Conservation (phyloP, 2,888 invertebrate genomes). For the Ochropleura plecta region DNA sequence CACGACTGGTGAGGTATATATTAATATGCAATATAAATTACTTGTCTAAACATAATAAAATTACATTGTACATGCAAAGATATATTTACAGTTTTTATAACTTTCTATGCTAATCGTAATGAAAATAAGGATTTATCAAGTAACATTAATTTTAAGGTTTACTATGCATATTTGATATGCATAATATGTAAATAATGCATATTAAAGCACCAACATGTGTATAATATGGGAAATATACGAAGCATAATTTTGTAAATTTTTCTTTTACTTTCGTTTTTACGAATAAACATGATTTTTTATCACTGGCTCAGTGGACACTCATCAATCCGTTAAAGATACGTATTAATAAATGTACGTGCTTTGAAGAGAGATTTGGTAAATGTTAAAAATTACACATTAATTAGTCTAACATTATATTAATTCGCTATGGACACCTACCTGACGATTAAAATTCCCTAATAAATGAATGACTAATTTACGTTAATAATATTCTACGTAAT, state of each 20-base stretch:
- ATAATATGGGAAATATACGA: conserved; percentile 73
- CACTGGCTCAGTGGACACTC: conserved; percentile 52
- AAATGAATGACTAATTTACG: conserved; percentile 80
- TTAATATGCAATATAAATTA: conserved; percentile 73
- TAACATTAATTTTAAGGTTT: conserved; percentile 76
- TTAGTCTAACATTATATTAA: conserved; percentile 79
- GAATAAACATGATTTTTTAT: conserved; percentile 55
- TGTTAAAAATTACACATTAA: conserved; percentile 79
- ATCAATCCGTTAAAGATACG: conserved; percentile 59
- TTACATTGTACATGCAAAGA: conserved; percentile 78
- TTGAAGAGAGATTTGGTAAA: conserved; percentile 87
- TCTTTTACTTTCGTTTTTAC: conserved; percentile 46
- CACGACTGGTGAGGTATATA: conserved; percentile 70
- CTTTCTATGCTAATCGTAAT: conserved; percentile 70
- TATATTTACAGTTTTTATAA: conserved; percentile 81
- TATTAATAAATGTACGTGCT: conserved; percentile 71
- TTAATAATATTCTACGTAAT: conserved; percentile 78
- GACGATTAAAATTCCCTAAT: conserved; percentile 84
- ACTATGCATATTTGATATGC: conserved; percentile 81
- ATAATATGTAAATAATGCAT: conserved; percentile 74
- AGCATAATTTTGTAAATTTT: conserved; percentile 69
- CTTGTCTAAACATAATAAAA: conserved; percentile 73
- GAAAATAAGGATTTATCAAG: conserved; percentile 76
- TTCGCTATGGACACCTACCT: conserved; percentile 82
- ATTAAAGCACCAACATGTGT: conserved; percentile 83